phyloP scores from a whole-genome alignment of 2,113 vertebrate genomes.

The Condylura cristata region DNA sequence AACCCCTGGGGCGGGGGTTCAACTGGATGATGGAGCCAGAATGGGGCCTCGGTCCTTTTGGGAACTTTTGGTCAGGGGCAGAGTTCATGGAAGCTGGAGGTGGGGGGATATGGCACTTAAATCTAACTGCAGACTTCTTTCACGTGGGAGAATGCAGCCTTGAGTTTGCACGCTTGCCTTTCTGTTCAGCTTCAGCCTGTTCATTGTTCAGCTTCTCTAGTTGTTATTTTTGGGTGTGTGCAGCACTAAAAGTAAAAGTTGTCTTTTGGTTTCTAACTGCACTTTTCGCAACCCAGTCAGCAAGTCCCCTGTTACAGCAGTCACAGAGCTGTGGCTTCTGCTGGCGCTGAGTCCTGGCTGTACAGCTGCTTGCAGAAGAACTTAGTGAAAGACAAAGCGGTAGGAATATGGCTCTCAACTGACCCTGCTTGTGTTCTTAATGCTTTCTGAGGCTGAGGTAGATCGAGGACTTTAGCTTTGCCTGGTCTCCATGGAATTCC shows the following conservation, averaged over 20 bases:
- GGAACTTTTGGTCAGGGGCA: background rate
- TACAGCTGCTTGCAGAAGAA: background rate
- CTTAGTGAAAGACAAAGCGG: background rate
- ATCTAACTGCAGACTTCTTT: background rate
- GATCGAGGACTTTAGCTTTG: constrained; percentile 1
- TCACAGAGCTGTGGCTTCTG: rapidly evolving
- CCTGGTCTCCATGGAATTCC: background rate
- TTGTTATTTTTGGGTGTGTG: background rate
- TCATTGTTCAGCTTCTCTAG: background rate
- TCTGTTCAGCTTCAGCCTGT: background rate
- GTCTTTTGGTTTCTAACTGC: background rate
- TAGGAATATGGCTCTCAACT: background rate
- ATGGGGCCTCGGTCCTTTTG: background rate
- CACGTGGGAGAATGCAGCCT: background rate
- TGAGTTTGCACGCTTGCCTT: background rate
- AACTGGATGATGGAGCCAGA: background rate
- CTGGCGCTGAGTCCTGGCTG: background rate
- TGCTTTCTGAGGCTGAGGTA: background rate
- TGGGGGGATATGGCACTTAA: background rate
- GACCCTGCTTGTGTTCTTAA: background rate
- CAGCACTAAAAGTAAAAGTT: background rate
- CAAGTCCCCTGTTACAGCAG: background rate
- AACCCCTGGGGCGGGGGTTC: background rate
- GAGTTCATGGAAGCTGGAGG: background rate
- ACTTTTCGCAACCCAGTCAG: background rate